phyloP scores from a whole-genome alignment of 2,888 invertebrate species.

The Steromphala cineraria region DNA sequence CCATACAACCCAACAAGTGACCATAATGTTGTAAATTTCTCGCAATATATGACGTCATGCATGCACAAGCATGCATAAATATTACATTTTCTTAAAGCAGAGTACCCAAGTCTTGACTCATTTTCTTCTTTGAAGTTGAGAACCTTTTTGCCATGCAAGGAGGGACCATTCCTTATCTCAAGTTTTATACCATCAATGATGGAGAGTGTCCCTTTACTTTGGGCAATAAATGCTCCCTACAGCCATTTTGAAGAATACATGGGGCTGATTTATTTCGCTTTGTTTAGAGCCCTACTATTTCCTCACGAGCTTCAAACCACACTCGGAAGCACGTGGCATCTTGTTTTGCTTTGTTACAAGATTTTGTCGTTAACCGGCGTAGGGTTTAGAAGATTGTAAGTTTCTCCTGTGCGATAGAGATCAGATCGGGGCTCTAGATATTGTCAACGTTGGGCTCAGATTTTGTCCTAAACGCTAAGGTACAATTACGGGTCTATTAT shows the following conservation, averaged over 20 bases:
- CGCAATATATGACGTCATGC: background rate
- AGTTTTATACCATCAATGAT: background rate
- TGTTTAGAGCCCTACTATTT: background rate
- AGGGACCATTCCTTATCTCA: constrained; percentile 11
- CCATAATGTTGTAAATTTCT: background rate
- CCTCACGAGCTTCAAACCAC: background rate
- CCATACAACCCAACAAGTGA: too few relatives aligned
- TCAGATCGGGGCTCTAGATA: background rate
- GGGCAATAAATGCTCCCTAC: background rate
- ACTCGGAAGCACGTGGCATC: background rate
- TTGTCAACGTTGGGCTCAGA: background rate
- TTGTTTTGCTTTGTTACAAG: constrained; percentile 4
- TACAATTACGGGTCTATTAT: background rate
- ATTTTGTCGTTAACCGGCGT: constrained; percentile 6
- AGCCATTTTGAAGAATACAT: background rate
- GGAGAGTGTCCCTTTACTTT: constrained; percentile 15
- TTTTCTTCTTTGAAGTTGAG: background rate
- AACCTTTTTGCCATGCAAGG: background rate
- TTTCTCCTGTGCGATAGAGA: constrained; percentile 1
- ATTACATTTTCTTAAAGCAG: background rate
- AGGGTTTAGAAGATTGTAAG: constrained; percentile 12
- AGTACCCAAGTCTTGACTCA: background rate
- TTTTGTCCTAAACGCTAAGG: background rate
- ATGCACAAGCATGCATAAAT: background rate
- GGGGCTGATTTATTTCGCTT: background rate